Conservation (phyloP, 2,888 invertebrate species). For the Chrysomela aeneicollis region DNA sequence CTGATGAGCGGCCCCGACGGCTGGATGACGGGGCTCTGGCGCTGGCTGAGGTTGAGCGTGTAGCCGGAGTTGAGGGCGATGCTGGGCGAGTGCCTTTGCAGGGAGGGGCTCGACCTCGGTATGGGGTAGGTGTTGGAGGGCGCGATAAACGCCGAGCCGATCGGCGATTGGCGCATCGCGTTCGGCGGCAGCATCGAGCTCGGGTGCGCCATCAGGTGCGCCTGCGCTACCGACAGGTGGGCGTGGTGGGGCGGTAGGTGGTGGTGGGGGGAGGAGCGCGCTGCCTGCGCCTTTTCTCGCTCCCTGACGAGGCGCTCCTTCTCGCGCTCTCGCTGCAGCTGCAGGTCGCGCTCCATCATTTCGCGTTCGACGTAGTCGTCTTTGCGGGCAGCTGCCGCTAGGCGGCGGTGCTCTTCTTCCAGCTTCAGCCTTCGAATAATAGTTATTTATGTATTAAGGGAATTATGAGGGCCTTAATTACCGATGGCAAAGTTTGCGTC, state of each 20-base stretch:
- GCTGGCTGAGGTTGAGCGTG: constrained; percentile 54
- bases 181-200: constrained; percentile 55
- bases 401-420: constrained; percentile 73
- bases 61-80: constrained; percentile 50
- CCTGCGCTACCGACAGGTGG: constrained; percentile 50
- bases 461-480: no score
- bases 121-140: constrained; percentile 51
- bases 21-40: constrained; percentile 59
- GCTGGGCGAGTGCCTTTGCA: constrained; percentile 66
- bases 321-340: constrained; percentile 56
- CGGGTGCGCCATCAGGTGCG: constrained; percentile 54
- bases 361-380: constrained; percentile 65
- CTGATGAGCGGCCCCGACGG: constrained; percentile 59
- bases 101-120: constrained; percentile 64
- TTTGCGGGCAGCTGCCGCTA: constrained; percentile 56
- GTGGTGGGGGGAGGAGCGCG: constrained; percentile 58
- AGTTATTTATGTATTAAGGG: no score
- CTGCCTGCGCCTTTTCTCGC: constrained; percentile 61
- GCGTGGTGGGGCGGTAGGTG: constrained; percentile 60
- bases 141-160: constrained; percentile 50
- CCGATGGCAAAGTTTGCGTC: no score
- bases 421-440: constrained; percentile 69
- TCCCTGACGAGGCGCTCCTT: constrained; percentile 64
- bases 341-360: constrained; percentile 63
- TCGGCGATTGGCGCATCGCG: constrained; percentile 56